Evolutionary conservation across 2,888 invertebrate species (phyloP), one percentile per base, ranked within the genome.

Genomic region (Fabriciana adippe): DNA sequence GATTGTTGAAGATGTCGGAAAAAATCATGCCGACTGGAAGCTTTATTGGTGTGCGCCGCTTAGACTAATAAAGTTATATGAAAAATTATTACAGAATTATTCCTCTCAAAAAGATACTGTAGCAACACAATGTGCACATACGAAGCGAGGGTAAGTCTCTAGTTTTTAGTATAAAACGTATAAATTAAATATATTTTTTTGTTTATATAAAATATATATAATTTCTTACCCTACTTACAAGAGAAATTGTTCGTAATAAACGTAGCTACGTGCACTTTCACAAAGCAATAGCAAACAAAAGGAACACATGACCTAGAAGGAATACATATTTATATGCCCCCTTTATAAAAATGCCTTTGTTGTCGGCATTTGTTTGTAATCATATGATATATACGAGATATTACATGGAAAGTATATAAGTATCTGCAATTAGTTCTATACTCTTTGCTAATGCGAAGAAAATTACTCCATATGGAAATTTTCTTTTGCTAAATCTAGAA

Each of bases 291-390:
- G 55, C 45, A 68, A 55, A 71, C 68, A 68, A 68, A 66, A 68
- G 66, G 55, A 66, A 68, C 59, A 68, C 55, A 70, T 70, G 70
- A 68, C 68, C 70, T 70, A 70, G 66, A 70, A 66, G 68, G 48
- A 63, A 51, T 68, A 60, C 59, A 63, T 56, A 56, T 70, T 66
- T 68, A 68, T 70, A 60, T 62, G 65, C 68, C 31, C 63, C 54
- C 48, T 41, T 55, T 55, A 61, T 48, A 55, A 66, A 47, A n/a
- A 60, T 21, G n/a, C 18, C 60, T 66, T 59, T 41, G 35, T 66
- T 66, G 50, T 55, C 18, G 53, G 62, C 35, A 35, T 51, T 51
- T 61, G 50, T 61, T 61, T 61, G 51, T 61, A 61, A 51, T 50
- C 48, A 48, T 59, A 26, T 45, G 47, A n/a, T 15, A 56, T 47